Evolutionary conservation across 2,113 vertebrate genomes (phyloP).

Genomic region (Rissa tridactyla): DNA sequence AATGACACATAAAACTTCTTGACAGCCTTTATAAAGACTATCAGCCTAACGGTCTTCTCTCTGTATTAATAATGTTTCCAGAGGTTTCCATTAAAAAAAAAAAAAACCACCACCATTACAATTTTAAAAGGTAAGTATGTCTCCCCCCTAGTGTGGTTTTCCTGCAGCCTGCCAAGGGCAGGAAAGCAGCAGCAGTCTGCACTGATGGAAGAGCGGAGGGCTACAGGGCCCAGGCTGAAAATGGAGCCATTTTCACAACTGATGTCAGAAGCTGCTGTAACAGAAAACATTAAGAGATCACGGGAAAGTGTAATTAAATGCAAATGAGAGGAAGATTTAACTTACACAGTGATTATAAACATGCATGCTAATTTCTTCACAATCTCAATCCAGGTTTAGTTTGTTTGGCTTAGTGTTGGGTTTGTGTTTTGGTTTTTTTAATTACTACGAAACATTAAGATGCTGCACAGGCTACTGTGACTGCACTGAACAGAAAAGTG

Average conservation of each 20-base stretch:
- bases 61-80: background rate
- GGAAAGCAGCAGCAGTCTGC: background rate
- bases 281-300: background rate
- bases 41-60: background rate
- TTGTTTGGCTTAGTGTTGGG: background rate
- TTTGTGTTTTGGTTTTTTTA: background rate
- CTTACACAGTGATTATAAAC: background rate
- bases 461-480: background rate
- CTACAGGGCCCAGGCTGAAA: background rate
- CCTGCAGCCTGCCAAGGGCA: background rate
- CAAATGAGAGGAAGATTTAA: background rate
- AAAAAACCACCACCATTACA: background rate
- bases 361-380: background rate
- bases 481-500: background rate
- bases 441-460: background rate
- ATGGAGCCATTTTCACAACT: background rate
- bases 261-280: background rate
- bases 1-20: background rate
- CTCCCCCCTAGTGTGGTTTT: too few relatives aligned
- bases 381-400: background rate
- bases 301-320: background rate
- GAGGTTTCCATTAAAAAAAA: background rate
- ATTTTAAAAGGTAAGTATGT: background rate
- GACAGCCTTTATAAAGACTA: background rate
- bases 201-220: background rate